Conservation (phyloP, 2,888 invertebrate species). For the Steromphala cineraria region DNA sequence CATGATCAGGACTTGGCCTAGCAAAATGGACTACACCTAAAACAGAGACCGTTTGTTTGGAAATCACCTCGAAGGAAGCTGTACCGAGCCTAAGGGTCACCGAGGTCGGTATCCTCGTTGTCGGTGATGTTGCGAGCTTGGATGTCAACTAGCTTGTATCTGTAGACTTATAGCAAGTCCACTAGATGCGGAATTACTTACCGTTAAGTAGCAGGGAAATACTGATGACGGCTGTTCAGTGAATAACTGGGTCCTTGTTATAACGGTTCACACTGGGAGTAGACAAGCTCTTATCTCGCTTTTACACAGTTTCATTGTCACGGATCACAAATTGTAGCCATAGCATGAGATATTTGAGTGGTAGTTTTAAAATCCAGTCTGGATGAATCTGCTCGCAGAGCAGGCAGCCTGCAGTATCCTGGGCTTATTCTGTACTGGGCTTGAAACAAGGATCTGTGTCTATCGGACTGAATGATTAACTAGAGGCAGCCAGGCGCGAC, state of each 20-base stretch:
- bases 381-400: too few relatives aligned
- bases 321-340: background rate
- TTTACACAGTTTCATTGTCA: background rate
- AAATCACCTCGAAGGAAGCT: background rate
- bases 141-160: too few relatives aligned
- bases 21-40: constrained; percentile 2
- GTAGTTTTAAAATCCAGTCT: too few relatives aligned
- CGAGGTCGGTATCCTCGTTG: too few relatives aligned
- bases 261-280: background rate
- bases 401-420: background rate
- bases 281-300: background rate
- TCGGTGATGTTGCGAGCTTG: too few relatives aligned
- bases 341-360: too few relatives aligned
- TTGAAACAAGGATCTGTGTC: constrained; percentile 9
- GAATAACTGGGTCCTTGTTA: background rate
- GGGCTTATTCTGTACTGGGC: background rate
- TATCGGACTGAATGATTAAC: constrained; percentile 20
- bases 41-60: background rate
- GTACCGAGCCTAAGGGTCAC: background rate
- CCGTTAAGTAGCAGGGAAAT: too few relatives aligned
- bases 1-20: background rate
- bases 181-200: too few relatives aligned
- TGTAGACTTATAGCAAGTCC: too few relatives aligned
- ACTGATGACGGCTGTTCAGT: too few relatives aligned
- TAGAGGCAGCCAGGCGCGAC: constrained; percentile 18